These are phyloP conservation scores for Pipa parva DNA, from an alignment of 2,113 vertebrate genomes.

Conservation along the genomic window DNA sequence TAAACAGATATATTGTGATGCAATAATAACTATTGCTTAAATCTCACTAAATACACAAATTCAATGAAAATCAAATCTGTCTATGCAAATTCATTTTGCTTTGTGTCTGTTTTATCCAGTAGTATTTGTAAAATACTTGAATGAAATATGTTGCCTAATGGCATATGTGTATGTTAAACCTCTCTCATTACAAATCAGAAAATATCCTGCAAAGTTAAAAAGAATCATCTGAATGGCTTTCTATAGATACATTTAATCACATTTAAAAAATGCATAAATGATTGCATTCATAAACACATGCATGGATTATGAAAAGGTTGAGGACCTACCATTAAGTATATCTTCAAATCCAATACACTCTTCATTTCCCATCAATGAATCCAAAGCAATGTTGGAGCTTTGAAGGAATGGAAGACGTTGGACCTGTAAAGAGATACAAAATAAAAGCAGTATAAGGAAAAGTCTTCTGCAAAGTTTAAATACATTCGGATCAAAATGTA, in stretches of 20 bases:
- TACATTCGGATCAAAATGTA: too few species aligned
- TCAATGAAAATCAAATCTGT: too few species aligned
- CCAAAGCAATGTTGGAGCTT: constrained; percentile 86
- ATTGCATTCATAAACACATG: not conserved
- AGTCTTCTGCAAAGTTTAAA: too few species aligned
- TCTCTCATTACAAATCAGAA: not conserved
- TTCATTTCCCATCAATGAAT: constrained; percentile 82
- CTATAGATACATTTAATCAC: not conserved
- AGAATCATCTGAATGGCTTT: too few species aligned
- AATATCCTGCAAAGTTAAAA: too few species aligned
- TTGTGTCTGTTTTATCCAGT: too few species aligned
- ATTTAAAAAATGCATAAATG: not conserved
- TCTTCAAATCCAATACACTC: constrained; percentile 89
- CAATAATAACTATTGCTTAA: too few species aligned
- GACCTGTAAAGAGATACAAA: constrained; percentile 69
- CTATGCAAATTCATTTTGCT: too few species aligned
- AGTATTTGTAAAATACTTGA: not conserved
- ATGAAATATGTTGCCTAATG: not conserved
- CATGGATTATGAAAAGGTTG: not conserved
- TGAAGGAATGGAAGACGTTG: constrained; percentile 89
- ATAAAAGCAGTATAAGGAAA: too few species aligned
- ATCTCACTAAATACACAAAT: too few species aligned
- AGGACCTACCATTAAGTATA: constrained; percentile 85
- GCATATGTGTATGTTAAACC: too few species aligned
- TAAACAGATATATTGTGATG: too few species aligned